phyloP scores from a whole-genome alignment of 2,888 invertebrate species.

The Nineta flava region DNA sequence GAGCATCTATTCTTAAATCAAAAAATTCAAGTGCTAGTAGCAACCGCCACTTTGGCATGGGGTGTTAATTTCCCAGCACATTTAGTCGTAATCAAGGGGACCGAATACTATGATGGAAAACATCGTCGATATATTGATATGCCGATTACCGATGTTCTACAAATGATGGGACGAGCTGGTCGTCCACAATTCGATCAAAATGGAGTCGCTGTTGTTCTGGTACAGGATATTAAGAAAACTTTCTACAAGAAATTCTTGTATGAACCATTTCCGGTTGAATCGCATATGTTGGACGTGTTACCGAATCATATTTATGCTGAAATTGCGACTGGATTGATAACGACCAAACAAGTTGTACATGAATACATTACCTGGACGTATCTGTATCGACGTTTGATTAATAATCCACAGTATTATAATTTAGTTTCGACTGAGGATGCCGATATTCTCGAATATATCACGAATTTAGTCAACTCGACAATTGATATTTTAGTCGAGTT shows the following conservation, averaged over 20 bases:
- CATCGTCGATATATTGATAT: conserved; percentile 94
- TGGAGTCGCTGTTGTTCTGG: conserved; percentile 73
- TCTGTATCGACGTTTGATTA: conserved; percentile 80
- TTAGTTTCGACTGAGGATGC: conserved; percentile 53
- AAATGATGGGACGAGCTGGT: conserved; percentile 99
- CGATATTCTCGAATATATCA: conserved; percentile 59
- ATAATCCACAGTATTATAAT: conserved; percentile 85
- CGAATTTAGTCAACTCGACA: conserved; percentile 63
- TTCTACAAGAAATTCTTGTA: conserved; percentile 99
- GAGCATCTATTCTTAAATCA: conserved; percentile 90
- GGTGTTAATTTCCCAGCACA: conserved; percentile 99
- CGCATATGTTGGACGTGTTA: conserved; percentile 75
- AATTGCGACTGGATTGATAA: conserved; percentile 88
- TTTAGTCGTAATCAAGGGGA: conserved; percentile 91
- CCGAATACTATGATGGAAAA: conserved; percentile 97
- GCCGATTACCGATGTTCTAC: conserved; percentile 98
- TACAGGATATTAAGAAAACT: conserved; percentile 95
- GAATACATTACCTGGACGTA: conserved; percentile 99
- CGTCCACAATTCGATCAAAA: conserved; percentile 92
- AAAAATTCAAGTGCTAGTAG: conserved; percentile 89
- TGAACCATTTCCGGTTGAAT: conserved; percentile 98
- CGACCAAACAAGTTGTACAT: conserved; percentile 77
- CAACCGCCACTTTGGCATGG: conserved; percentile 97
- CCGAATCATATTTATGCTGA: conserved; percentile 98
- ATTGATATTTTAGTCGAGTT: conserved; percentile 55